Evolutionary conservation across 2,797 vertebrate genomes (phyloP).

Genomic region (Crenuchus spilurus): DNA sequence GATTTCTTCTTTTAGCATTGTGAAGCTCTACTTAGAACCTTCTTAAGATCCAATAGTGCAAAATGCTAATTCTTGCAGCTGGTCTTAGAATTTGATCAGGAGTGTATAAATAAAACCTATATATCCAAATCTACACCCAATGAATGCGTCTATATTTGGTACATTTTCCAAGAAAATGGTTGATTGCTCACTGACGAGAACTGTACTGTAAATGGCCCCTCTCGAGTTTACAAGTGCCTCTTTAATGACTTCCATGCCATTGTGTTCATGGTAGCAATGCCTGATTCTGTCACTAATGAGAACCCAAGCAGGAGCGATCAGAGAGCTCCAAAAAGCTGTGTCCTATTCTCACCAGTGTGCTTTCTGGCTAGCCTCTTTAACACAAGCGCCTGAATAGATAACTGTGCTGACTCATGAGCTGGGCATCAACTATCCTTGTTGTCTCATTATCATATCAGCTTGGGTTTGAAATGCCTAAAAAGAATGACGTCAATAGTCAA

Average conservation of each 20-base stretch:
- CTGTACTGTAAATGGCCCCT: slow-evolving; percentile 5
- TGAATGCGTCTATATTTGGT: not conserved
- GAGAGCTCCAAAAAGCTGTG: slow-evolving; percentile 11
- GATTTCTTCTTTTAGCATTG: no score
- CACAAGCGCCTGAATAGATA: slow-evolving; percentile 55
- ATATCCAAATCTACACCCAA: no score
- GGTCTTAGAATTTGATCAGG: no score
- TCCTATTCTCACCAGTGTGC: slow-evolving; percentile 1
- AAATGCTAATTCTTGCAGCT: no score
- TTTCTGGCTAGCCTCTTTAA: slow-evolving; percentile 11
- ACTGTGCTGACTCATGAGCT: slow-evolving; percentile 75
- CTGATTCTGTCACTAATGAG: slow-evolving; percentile 68
- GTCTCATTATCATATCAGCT: slow-evolving; percentile 72
- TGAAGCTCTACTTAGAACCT: no score
- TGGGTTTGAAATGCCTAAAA: slow-evolving; percentile 52
- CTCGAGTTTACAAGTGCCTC: slow-evolving; percentile 63
- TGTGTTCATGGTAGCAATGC: slow-evolving; percentile 66
- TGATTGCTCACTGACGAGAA: slow-evolving; percentile 12
- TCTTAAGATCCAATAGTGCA: no score
- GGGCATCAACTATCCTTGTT: slow-evolving; percentile 62
- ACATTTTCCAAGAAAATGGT: not conserved
- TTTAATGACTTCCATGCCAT: slow-evolving; percentile 63
- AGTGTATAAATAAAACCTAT: no score
- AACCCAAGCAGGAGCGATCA: slow-evolving; percentile 71
- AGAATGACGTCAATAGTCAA: no score